Evolutionary conservation across 2,888 invertebrate genomes (phyloP), one percentile per base, ranked within the genome.

Genomic region (Trachelus stipa): DNA sequence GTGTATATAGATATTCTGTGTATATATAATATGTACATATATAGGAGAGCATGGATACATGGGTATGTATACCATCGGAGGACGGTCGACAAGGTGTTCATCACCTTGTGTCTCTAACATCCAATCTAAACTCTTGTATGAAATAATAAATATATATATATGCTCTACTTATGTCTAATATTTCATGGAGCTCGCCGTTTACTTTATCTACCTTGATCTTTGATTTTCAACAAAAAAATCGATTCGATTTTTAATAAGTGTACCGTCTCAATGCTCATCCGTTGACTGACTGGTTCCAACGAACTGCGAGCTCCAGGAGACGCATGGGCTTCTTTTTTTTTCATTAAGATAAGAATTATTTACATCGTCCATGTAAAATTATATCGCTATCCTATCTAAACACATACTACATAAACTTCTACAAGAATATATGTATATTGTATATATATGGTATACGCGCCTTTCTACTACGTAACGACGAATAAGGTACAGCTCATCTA

Each of bases 401-500:
- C 12, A 40, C 34, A n/a, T 79, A 77, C 80, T 87, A 84, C 81
- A 79, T 84, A 86, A 87, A 88, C 79, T 83, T 80, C 86, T 88
- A 89, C 84, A 87, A 87, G 88, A 87, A 88, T 88, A 88, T 88
- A 86, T 85, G 82, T 81, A 78, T 34, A 35, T 73, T 88, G 85
- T 85, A 81, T 81, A 78, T 34, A 35, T 73, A 73, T 73, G 34
- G 11, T 35, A n/a, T 34, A 71, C 71, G 30, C 34, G 71, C 11
- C 71, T 34, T 34, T 71, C 71, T 71, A 71, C 71, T 33, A 30
- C 71, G 71, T 71, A 71, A 71, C 71, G 33, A 15, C 34, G 12
- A 71, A 15, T 30, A 71, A 71, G 71, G 71, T 71, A 71, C 71
- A 71, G 30, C 71, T 71, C 31, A 71, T 34, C 71, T 30, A 71